Base-by-base conservation (phyloP, 2,888 invertebrate species). In the Buathra laborator region DNA sequence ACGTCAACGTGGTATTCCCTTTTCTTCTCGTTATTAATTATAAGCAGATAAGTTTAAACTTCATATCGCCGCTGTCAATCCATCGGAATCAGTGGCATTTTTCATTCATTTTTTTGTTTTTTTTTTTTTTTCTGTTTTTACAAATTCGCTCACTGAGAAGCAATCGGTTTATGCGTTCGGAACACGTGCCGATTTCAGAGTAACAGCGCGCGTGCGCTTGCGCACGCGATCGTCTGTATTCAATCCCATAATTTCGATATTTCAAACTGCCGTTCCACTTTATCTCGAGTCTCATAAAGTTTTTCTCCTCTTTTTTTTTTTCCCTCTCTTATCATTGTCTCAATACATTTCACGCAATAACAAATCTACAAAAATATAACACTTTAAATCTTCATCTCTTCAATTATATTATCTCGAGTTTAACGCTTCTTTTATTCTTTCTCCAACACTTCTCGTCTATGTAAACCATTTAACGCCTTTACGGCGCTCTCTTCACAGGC, bases 301-400 rank as follows among this genome's bases (percentile, higher is more conserved):
- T 82, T 37, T 68, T 75, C 70, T 78, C 3, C 14, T 62, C 59
- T 80, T 29, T 75, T 70, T 70, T 56, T 79, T 51, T 77, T 43
- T 76, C 12, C 51, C 19, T 29, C 12, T 53, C 44, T 44, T 53
- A 91, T 89, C 92, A 92, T 92, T 92, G 92, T 92, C 92, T 91
- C 91, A 92, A 92, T 93, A 92, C 92, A 92, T 92, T 90, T 90
- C 91, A 93, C 90, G 93, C 93, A 90, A 93, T 93, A 93, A 93
- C 93, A 93, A 93, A 93, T 93, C 93, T 93, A 93, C 93, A 93
- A 93, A 93, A 93, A 93, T 93, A 93, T 93, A 93, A 91, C 93
- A 92, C 90, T 91, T 91, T 91, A 89, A 89, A 90, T 91, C 89
- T 87, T 91, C 86, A 78, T 87, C 88, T 91, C 89, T 84, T 81